phyloP scores from a whole-genome alignment of 2,797 vertebrate species.

The Clamator glandarius region DNA sequence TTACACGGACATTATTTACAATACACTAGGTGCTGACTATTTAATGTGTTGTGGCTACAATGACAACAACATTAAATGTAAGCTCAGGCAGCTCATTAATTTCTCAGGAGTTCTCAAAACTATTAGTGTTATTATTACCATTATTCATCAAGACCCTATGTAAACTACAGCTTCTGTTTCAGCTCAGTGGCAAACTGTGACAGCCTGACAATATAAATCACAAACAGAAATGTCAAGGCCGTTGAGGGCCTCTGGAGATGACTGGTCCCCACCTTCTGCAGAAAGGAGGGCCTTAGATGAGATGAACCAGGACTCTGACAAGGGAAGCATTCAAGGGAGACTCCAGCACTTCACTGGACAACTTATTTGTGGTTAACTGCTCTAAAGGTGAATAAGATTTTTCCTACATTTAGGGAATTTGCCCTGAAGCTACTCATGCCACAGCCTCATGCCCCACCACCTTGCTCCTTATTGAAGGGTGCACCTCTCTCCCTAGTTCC shows the following conservation, averaged over 20 bases:
- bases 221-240: rapidly evolving
- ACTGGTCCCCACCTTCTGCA: not conserved
- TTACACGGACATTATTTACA: not conserved
- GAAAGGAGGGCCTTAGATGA: not conserved
- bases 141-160: not conserved
- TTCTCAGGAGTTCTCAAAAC: not conserved
- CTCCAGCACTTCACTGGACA: not conserved
- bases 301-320: not conserved
- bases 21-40: not conserved
- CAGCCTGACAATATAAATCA: not conserved
- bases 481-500: not conserved
- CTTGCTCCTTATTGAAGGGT: rapidly evolving
- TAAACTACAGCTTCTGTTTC: not conserved
- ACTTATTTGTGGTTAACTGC: not conserved
- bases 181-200: not conserved
- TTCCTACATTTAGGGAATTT: no score
- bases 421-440: not conserved
- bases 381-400: rapidly evolving
- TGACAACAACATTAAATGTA: not conserved
- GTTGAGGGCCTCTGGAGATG: not conserved
- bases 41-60: not conserved
- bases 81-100: not conserved
- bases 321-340: not conserved
- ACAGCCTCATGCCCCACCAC: rapidly evolving
- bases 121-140: not conserved